Evolutionary conservation across 2,888 invertebrate species (phyloP).

Genomic region (Ochlodes sylvanus): DNA sequence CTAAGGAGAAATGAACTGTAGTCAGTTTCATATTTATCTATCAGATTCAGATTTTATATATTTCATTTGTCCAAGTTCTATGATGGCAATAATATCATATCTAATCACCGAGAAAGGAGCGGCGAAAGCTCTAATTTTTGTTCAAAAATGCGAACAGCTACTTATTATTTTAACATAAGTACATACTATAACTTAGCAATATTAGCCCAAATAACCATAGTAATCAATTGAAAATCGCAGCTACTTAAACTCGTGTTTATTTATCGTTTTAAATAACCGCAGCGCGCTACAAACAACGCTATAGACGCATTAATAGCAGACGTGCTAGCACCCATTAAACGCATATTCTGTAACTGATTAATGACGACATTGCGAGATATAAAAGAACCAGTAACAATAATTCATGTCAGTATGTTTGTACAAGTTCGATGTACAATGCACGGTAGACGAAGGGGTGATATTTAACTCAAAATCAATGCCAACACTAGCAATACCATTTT

Average conservation of each 20-base stretch:
- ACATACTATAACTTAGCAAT: too few relatives aligned
- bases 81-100: too few relatives aligned
- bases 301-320: conserved; percentile 38
- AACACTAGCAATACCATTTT: conserved; percentile 41
- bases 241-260: conserved; percentile 8
- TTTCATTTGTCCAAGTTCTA: too few relatives aligned
- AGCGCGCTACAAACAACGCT: conserved; percentile 24
- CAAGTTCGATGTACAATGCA: conserved; percentile 57
- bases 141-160: too few relatives aligned
- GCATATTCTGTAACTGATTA: conserved; percentile 60
- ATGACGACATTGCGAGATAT: conserved; percentile 57
- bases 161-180: too few relatives aligned
- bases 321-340: conserved; percentile 46
- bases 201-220: too few relatives aligned
- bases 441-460: conserved; percentile 71
- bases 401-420: conserved; percentile 53
- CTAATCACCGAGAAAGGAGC: too few relatives aligned
- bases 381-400: conserved; percentile 74
- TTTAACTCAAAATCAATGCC: conserved; percentile 81
- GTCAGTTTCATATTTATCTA: too few relatives aligned
- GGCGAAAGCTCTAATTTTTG: too few relatives aligned
- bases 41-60: too few relatives aligned
- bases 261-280: conserved; percentile 29
- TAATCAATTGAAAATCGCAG: not conserved
- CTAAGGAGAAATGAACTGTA: too few relatives aligned